Evolutionary conservation across 2,888 invertebrate genomes (phyloP), one percentile per base, ranked within the genome.

Genomic region (Exephanes ischioxanthus): DNA sequence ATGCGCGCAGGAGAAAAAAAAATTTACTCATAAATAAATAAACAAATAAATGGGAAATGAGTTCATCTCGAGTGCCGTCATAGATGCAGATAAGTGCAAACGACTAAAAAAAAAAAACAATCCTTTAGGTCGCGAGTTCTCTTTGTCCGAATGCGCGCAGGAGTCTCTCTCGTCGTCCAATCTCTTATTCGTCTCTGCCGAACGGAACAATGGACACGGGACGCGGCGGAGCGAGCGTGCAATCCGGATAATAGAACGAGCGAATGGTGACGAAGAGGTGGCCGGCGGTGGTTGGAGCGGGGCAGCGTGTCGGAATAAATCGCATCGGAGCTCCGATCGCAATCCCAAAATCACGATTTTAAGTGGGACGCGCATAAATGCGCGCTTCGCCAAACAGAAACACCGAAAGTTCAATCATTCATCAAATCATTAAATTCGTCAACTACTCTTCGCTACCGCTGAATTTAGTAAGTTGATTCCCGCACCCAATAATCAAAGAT

Each of bases 171-270:
- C 41, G 16, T 61, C 33, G 80, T 75, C 33, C 48, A 63, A 83
- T 80, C 80, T 76, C 80, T 80, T 79, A 83, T 83, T 78, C 83
- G 78, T 79, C 68, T 63, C 67, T 51, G 83, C 33, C 78, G 73
- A 61, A 79, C 33, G 51, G 75, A 68, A 83, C 83, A 83, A 83
- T 83, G 79, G 79, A 75, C 75, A 19, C 79, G 37, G 72, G 61
- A 73, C 51, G 73, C 75, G 66, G 75, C 45, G 41, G 63, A 66
- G 51, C 30, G 58, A 78, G 67, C 77, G 71, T 45, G 72, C 66
- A 79, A 83, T 79, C 83, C 73, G 83, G 79, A 83, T 83, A 83
- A 83, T 83, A 79, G 83, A 79, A 79, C 78, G 83, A 72, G 61
- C 37, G 78, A 83, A 83, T 75, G 73, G 83, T 51, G 72, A 78